Evolutionary conservation across 2,113 vertebrate genomes (phyloP).

Genomic region (Nestor notabilis): DNA sequence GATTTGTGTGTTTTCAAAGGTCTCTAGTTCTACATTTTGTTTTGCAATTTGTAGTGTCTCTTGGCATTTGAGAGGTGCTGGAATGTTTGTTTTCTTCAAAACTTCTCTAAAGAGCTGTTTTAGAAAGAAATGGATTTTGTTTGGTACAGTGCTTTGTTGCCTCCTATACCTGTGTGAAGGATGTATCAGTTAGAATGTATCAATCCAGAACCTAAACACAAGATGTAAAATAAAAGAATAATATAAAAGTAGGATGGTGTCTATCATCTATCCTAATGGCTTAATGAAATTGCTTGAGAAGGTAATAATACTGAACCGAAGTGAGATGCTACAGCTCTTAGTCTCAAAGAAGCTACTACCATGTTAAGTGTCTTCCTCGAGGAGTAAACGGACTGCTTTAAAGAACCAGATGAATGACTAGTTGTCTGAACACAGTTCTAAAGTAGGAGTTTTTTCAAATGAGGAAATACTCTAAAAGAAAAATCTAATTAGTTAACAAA

Average conservation of each 20-base stretch:
- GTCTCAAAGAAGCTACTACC: background rate
- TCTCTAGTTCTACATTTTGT: background rate
- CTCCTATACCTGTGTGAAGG: background rate
- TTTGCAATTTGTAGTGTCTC: background rate
- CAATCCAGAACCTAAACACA: background rate
- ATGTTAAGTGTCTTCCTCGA: background rate
- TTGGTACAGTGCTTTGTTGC: background rate
- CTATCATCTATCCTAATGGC: background rate
- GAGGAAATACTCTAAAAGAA: background rate
- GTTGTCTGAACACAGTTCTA: background rate
- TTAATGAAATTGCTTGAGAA: background rate
- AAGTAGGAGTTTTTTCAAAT: background rate
- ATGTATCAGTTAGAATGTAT: background rate
- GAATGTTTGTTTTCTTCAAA: background rate
- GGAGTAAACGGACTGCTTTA: background rate
- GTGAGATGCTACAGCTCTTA: background rate
- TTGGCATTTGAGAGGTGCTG: background rate
- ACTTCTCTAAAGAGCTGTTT: background rate
- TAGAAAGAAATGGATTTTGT: background rate
- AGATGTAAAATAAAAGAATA: background rate
- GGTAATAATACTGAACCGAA: background rate
- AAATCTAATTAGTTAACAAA: background rate
- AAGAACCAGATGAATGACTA: background rate
- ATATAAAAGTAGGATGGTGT: background rate
- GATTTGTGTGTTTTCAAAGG: rapidly evolving